Conservation (phyloP, 2,888 invertebrate species). For the Ormyrus thymus region DNA sequence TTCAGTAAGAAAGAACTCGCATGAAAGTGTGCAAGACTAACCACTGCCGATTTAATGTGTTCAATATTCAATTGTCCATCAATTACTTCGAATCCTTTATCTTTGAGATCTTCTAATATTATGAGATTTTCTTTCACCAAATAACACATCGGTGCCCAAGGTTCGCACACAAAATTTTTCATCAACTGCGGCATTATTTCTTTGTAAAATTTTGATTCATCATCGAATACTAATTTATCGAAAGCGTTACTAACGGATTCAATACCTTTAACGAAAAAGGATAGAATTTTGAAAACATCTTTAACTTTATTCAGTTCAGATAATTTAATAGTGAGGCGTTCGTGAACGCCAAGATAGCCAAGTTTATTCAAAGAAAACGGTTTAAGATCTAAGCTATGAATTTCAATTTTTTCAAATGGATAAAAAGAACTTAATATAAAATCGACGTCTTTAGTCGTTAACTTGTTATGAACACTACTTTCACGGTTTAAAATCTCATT, state of each 20-base stretch:
- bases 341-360: constrained; percentile 17
- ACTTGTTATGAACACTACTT: no score
- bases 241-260: neutral
- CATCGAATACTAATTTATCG: neutral
- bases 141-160: constrained; percentile 13
- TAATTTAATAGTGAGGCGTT: no score
- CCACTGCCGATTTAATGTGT: constrained; percentile 59
- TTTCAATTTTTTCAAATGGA: no score
- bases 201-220: constrained; percentile 1
- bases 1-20: no score
- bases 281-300: no score
- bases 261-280: no score
- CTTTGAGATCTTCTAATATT: neutral
- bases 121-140: constrained; percentile 2
- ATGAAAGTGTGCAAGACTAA: constrained; percentile 54
- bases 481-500: no score
- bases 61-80: constrained; percentile 47
- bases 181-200: neutral
- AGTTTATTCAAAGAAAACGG: constrained; percentile 27
- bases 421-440: no score
- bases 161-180: neutral
- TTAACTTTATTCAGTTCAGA: no score
- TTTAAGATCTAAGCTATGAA: neutral
- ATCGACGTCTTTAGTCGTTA: no score
- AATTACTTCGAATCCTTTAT: neutral